Base-by-base conservation (phyloP, 1,140 invertebrate genomes). In the Zelostemma sp. region DNA sequence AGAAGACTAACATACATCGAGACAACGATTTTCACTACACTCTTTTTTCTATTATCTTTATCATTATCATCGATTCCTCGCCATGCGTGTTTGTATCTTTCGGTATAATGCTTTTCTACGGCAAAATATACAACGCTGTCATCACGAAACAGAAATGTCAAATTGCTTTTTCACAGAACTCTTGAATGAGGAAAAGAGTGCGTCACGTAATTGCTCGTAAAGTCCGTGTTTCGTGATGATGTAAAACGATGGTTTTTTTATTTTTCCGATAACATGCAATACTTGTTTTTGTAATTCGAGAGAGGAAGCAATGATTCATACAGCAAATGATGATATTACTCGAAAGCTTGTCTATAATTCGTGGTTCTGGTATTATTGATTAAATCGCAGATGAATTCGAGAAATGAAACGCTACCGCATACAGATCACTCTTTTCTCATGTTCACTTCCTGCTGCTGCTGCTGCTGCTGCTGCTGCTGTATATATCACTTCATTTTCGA, bases 1-100 rank as follows among this genome's bases (percentile, higher is more conserved):
- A 86, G 84, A 85, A 63, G 79, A 80, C 82, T 80, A 82, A 84
- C 81, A 77, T 83, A 80, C 81, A 86, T 84, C 81, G 77, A 79
- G 81, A 82, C 71, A 80, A 76, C 72, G 58, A 79, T 80, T 82
- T 83, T 80, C 82, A 85, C 78, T 80, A 81, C 81, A 79, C 78
- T 81, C 75, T 81, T 78, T 79, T 75, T 76, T 75, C 69, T 58
- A 61, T 66, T 76, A 60, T 68, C 61, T 69, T 54, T 72, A 64
- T 76, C 69, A 68, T 59, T 63, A 60, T 60, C 68, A 72, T 72
- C 63, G 68, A 72, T 67, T 72, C 68, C 68, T 72, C 40, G 59
- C 54, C 68, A 72, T 72, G 62, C 18, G 4, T 49, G 46, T 41
- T 59, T 59, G 61, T 61, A 16, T 61, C 41, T 59, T 65, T 61